Conservation (phyloP, 2,113 vertebrate species). For the Pandion haliaetus region DNA sequence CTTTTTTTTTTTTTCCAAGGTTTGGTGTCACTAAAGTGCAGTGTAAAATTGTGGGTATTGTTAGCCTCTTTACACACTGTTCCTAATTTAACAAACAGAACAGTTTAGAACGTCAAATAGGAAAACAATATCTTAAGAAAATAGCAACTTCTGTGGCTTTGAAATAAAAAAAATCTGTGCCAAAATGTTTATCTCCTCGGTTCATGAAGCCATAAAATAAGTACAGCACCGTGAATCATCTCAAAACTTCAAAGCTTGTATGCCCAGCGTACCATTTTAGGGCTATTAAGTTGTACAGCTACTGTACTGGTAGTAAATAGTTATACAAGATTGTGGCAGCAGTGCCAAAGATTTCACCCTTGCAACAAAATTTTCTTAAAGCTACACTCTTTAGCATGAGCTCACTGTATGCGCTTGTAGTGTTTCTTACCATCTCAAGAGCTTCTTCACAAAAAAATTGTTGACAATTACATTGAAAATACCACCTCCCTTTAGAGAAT, state of each 20-base stretch:
- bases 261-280: conserved; percentile 59
- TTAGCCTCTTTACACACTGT: conserved; percentile 16
- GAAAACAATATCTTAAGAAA: conserved; percentile 58
- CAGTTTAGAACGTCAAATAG: conserved; percentile 26
- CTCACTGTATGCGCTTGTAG: not conserved
- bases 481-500: not conserved
- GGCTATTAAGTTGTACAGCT: conserved; percentile 58
- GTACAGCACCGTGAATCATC: conserved; percentile 44
- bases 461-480: not conserved
- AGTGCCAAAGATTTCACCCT: conserved; percentile 33
- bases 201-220: conserved; percentile 67
- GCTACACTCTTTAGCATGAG: not conserved
- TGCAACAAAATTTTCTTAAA: conserved; percentile 15
- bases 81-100: conserved; percentile 38
- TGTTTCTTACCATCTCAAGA: not conserved
- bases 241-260: conserved; percentile 65
- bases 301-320: conserved; percentile 66
- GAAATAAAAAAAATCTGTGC: not conserved
- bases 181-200: conserved; percentile 61
- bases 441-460: not conserved
- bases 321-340: conserved; percentile 15
- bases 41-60: not conserved
- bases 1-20: not conserved
- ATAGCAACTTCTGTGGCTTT: conserved; percentile 24
- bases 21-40: not conserved